These are phyloP conservation scores for Notamacropus eugenii DNA, from an alignment of 2,797 vertebrate species.

Conservation along the genomic window DNA sequence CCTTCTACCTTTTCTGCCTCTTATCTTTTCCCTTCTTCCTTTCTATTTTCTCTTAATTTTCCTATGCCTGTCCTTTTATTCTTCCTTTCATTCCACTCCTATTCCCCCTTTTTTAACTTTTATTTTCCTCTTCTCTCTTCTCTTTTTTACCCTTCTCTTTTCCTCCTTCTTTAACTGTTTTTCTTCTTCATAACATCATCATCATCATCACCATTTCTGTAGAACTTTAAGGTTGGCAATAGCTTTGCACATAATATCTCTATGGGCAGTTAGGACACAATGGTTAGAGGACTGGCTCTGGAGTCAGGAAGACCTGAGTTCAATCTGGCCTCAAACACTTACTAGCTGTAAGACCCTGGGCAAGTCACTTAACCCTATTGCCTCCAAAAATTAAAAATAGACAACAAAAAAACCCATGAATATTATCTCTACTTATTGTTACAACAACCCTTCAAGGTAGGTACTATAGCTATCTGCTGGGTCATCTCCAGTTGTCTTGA, in stretches of 20 bases:
- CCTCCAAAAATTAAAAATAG: background rate
- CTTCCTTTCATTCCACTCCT: background rate
- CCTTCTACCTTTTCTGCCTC: background rate
- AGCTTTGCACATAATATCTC: background rate
- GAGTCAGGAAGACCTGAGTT: background rate
- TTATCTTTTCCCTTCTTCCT: background rate
- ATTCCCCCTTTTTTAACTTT: background rate
- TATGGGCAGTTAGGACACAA: background rate
- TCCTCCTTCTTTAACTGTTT: background rate
- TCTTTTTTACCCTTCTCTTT: background rate
- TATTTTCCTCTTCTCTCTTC: too few species aligned
- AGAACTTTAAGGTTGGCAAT: background rate
- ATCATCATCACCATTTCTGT: background rate
- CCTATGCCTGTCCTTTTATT: background rate
- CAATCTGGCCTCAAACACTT: too few species aligned
- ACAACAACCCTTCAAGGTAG: background rate
- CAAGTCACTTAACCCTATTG: background rate
- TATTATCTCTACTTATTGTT: background rate
- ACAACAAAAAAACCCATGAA: background rate
- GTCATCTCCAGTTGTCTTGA: too few species aligned
- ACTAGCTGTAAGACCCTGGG: background rate
- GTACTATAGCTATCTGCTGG: background rate
- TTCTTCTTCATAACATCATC: background rate
- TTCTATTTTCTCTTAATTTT: background rate
- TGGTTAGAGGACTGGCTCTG: background rate